Evolutionary conservation across 2,113 vertebrate genomes (phyloP), one percentile per base, ranked within the genome.

Genomic region (Myrmecophaga tridactyla): DNA sequence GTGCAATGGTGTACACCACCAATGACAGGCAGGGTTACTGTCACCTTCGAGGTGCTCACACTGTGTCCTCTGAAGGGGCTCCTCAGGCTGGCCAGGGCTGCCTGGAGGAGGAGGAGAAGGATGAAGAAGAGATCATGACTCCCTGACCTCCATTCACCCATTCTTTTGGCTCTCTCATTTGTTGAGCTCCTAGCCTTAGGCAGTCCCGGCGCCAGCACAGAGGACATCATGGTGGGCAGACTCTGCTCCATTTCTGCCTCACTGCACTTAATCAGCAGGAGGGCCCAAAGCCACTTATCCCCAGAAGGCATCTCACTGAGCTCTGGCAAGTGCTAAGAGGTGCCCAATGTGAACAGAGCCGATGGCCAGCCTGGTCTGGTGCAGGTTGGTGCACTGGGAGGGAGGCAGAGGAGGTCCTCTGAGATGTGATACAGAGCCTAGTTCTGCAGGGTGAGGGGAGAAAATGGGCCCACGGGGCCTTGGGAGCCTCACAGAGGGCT

Each of bases 111-210:
- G 53, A 48, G 56, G 72, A 88, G 1, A 34, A 3, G 3, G 41
- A 76, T 29, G 3, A 5, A 1, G 21, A 39, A 51, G 48, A 51
- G 10, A 51, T 8, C 2, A 13, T 51, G 48, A 51, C 48, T 29
- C 41, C 1, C 7, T 10, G 7, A 20, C 29, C 56, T 63, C 39
- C 1, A 3, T 8, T 41, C 5, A 0, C n/a, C 7, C 43, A 3
- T 34, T 31, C 17, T 23, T 13, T 73, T 17, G 3, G 6, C 43
- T 34, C 43, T 23, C 48, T 43, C 4, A 0, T 43, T 10, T 15
- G 1, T 51, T 0, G 0, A 53, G 39, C 29, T 46, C 70, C 41
- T 3, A 0, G 21, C n/a, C 72, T 13, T 11, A 12, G 34, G 78
- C 69, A 70, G 41, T 17, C 84, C 6, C 43, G 1, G 0, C 1